Evolutionary conservation across 2,797 vertebrate species (phyloP).

Genomic region (Chaenodraco wilsoni): DNA sequence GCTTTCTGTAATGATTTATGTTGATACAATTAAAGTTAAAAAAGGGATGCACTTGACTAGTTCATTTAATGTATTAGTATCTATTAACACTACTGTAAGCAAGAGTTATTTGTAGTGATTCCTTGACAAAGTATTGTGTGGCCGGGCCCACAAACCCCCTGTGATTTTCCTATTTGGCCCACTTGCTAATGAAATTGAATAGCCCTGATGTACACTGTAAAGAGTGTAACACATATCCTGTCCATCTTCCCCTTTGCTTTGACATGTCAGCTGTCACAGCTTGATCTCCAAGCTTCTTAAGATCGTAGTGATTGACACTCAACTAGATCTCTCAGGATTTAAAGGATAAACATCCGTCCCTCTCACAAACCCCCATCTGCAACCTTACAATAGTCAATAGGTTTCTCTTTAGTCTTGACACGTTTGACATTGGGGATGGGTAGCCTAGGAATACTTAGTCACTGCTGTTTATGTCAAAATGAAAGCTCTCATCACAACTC

Average conservation of each 20-base stretch:
- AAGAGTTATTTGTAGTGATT: too few species aligned
- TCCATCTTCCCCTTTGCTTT: slow-evolving; percentile 13
- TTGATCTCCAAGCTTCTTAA: slow-evolving; percentile 39
- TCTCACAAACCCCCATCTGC: not conserved
- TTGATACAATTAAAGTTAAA: too few species aligned
- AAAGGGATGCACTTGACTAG: too few species aligned
- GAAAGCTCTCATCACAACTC: not conserved
- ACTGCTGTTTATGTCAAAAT: not conserved
- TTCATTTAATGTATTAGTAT: too few species aligned
- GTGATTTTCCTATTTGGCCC: too few species aligned
- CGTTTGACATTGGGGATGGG: slow-evolving; percentile 15
- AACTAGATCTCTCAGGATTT: slow-evolving; percentile 37
- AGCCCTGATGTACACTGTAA: not conserved
- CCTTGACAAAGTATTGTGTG: too few species aligned
- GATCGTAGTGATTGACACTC: slow-evolving; percentile 27
- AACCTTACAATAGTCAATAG: slow-evolving; percentile 5
- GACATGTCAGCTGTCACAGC: slow-evolving; percentile 34
- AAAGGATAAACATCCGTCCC: slow-evolving; percentile 34
- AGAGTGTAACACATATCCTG: not conserved
- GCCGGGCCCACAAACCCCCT: too few species aligned
- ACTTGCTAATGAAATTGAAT: too few species aligned
- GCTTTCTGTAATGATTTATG: too few species aligned
- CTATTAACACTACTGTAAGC: too few species aligned
- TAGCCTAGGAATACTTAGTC: not conserved
- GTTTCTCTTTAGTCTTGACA: slow-evolving; percentile 7